Percentiles rank a stretch among this genome's conserved stretches.
Evolutionary conservation across 2,113 vertebrate genomes (phyloP).

Genomic region (Syngnathus scovelli): DNA sequence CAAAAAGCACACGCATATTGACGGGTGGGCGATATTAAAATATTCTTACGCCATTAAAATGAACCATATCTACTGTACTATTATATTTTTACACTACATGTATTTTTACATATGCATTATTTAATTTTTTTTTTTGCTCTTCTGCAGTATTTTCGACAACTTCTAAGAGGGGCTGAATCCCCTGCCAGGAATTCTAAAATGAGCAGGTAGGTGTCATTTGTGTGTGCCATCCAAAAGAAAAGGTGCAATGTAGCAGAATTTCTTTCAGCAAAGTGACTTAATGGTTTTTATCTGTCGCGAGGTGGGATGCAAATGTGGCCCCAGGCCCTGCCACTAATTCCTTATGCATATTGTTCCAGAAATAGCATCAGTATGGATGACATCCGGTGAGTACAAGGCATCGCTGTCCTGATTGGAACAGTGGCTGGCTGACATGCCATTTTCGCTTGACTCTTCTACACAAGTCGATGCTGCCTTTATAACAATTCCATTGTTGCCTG

Average conservation of each 20-base stretch:
- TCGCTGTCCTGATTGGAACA: constrained; percentile 63
- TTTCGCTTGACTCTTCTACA: constrained; percentile 39
- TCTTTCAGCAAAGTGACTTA: constrained; percentile 1
- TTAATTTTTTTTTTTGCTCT: constrained; percentile 20
- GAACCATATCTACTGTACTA: too few relatives aligned
- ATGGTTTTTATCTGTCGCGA: constrained; percentile 33
- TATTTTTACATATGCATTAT: background rate
- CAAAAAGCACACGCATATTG: background rate
- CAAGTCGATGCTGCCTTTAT: constrained; percentile 52
- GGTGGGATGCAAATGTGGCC: constrained; percentile 60
- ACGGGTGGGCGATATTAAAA: too few relatives aligned
- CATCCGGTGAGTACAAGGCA: constrained; percentile 86
- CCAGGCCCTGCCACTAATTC: constrained; percentile 69
- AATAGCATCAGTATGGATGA: constrained; percentile 99
- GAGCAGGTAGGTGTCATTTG: constrained; percentile 77
- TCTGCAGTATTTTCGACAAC: constrained; percentile 89
- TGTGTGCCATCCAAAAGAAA: constrained; percentile 7
- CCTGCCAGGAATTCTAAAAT: constrained; percentile 89
- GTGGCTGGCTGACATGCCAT: constrained; percentile 65
- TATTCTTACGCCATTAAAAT: too few relatives aligned
- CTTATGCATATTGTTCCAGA: constrained; percentile 91
- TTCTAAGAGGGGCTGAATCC: constrained; percentile 90
- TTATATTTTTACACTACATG: background rate
- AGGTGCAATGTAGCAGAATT: background rate
- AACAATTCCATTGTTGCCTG: constrained; percentile 23